Evolutionary conservation across 2,888 invertebrate species (phyloP).

Genomic region (Nowickia ferox): DNA sequence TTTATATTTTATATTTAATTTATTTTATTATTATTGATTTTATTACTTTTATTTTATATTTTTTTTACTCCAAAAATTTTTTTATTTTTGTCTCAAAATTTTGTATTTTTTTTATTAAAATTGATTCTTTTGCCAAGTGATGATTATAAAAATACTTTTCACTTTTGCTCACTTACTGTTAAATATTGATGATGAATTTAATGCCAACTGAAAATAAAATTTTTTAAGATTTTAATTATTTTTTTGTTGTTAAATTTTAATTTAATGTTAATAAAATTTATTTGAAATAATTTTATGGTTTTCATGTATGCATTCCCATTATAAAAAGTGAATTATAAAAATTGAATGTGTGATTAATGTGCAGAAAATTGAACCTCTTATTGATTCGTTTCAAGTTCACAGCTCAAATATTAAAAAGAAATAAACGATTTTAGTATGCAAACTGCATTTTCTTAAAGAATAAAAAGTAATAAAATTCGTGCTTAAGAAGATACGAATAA

Average conservation of each 20-base stretch:
- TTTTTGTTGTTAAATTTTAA: neutral
- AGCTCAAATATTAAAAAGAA: constrained; percentile 32
- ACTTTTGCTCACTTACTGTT: constrained; percentile 60
- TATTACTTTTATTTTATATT: constrained; percentile 46
- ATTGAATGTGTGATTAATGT: constrained; percentile 21
- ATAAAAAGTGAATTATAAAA: constrained; percentile 51
- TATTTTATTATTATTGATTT: constrained; percentile 45
- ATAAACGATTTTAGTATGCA: constrained; percentile 64
- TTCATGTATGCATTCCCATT: neutral
- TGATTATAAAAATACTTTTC: constrained; percentile 41
- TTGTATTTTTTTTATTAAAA: constrained; percentile 52
- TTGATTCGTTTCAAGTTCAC: constrained; percentile 59
- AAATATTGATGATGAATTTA: constrained; percentile 28
- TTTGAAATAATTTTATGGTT: neutral
- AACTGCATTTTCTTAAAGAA: constrained; percentile 55
- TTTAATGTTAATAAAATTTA: neutral
- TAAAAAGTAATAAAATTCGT: constrained; percentile 8
- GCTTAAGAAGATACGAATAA: constrained; percentile 10
- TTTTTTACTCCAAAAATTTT: constrained; percentile 67
- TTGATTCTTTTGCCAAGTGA: constrained; percentile 65
- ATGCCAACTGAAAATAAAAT: constrained; percentile 56
- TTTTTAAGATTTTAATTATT: neutral
- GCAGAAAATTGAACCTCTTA: constrained; percentile 25
- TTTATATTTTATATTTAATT: constrained; percentile 64
- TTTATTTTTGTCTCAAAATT: constrained; percentile 51